phyloP scores from a whole-genome alignment of 2,888 invertebrate genomes.

The Zele albiditarsus region DNA sequence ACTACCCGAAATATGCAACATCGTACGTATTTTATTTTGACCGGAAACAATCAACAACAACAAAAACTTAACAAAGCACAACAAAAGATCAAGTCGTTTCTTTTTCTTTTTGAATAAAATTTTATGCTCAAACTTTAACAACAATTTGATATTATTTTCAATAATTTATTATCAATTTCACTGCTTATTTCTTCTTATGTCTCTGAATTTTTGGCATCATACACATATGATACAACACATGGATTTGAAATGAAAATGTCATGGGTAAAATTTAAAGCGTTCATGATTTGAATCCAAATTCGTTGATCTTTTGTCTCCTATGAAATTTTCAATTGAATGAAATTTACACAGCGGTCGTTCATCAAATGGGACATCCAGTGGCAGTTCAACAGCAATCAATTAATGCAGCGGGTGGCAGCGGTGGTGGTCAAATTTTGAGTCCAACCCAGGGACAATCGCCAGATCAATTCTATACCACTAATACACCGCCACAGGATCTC shows the following conservation, averaged over 20 bases:
- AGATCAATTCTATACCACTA: slow-evolving; percentile 67
- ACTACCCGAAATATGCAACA: slow-evolving; percentile 69
- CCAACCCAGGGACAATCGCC: slow-evolving; percentile 66
- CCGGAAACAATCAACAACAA: slow-evolving; percentile 16
- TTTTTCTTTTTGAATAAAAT: too few relatives aligned
- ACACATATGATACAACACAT: neutral
- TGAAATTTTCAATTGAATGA: slow-evolving; percentile 37
- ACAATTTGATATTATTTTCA: slow-evolving; percentile 32
- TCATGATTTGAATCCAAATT: neutral
- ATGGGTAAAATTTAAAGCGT: neutral
- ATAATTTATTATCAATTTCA: neutral
- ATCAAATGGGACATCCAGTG: slow-evolving; percentile 68
- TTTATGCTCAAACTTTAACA: slow-evolving; percentile 33
- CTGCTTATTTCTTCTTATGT: slow-evolving; percentile 5
- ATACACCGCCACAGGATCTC: slow-evolving; percentile 70
- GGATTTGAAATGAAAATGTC: neutral
- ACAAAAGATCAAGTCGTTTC: slow-evolving; percentile 7
- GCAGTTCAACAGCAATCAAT: slow-evolving; percentile 63
- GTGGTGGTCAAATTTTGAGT: slow-evolving; percentile 65
- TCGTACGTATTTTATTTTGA: slow-evolving; percentile 64
- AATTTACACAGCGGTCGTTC: slow-evolving; percentile 66
- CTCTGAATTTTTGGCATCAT: neutral
- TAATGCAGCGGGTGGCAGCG: slow-evolving; percentile 58
- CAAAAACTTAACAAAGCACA: slow-evolving; percentile 21
- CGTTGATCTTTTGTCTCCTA: neutral